Base-by-base conservation (phyloP, 2,113 vertebrate species). In the Etia nguti region DNA sequence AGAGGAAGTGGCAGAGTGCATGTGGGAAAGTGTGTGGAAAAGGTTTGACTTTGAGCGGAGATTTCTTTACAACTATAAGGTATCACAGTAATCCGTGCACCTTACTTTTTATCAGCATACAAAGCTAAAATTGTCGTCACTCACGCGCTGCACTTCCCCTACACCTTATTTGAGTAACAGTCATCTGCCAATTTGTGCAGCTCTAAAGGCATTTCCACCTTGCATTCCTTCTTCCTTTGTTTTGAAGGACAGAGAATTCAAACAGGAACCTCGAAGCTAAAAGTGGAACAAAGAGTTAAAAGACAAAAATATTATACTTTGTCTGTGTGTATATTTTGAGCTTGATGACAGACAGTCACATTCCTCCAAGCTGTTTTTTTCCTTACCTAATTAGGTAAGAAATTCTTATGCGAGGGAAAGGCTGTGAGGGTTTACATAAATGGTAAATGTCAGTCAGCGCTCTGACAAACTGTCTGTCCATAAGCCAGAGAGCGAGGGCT, bases 241-340 rank as follows among this genome's bases (percentile, higher is more conserved):
- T 77, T 59, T 4, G 9, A 43, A 6, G n/a, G 11, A 54, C 34
- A 13, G 73, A 11, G 5, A 18, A 80, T 6, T 50, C 57, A 84
- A 90, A 87, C 91, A 88, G 90, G 89, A 91, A 92, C 8, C 6
- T 46, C 77, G 1, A 5, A 62, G 77, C 82, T 73, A 60, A 88
- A 92, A 84, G 41, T 77, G 87, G 86, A 91, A 90, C 90, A 89
- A 85, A 84, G 80, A 77, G 36, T 77, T 84, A 54, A 86, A 82
- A 82, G 38, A 36, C 8, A 79, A 68, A 90, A 86, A 92, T 73
- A 86, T 29, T 24, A 4, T 0, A 3, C 26, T 54, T 31, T 82
- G 38, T 36, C 83, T 38, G 29, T 34, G 52, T 57, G 79, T 68
- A 57, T 82, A 80, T 54, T 86, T 68, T 50, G 24, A 2, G 1